Conservation (phyloP, 2,888 invertebrate genomes). For the Herminia tarsipennalis region DNA sequence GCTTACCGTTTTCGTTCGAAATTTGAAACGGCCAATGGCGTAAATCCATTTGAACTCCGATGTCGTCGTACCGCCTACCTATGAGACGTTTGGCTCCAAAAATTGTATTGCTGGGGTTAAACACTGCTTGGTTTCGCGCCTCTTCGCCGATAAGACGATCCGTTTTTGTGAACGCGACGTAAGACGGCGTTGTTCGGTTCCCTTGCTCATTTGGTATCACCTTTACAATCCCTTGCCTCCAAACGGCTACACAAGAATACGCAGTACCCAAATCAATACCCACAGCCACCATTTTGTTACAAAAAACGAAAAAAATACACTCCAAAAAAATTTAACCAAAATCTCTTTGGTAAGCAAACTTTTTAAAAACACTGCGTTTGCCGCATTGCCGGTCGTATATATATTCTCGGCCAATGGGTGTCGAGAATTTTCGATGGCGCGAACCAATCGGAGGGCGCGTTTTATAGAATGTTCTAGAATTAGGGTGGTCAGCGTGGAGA, state of each 20-base stretch:
- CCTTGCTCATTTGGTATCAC: conserved; percentile 70
- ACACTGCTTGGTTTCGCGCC: conserved; percentile 64
- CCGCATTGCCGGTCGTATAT: conserved; percentile 51
- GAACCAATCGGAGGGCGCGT: conserved; percentile 57
- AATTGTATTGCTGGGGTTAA: conserved; percentile 65
- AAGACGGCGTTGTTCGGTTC: conserved; percentile 66
- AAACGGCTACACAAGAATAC: conserved; percentile 69
- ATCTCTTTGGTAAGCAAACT: conserved; percentile 2
- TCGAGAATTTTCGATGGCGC: conserved; percentile 56
- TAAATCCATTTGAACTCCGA: conserved; percentile 65
- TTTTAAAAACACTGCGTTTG: conserved; percentile 39
- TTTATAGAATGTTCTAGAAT: conserved; percentile 56
- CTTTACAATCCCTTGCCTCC: conserved; percentile 61
- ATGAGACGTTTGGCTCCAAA: conserved; percentile 69
- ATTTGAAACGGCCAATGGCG: conserved; percentile 65
- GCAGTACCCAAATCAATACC: conserved; percentile 75
- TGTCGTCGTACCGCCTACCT: conserved; percentile 65
- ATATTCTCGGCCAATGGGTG: conserved; percentile 60
- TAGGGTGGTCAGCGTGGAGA: conserved; percentile 50
- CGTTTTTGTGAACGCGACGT: conserved; percentile 63
- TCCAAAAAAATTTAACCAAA: background rate
- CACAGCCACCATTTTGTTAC: conserved; percentile 63
- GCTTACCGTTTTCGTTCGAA: conserved; percentile 66
- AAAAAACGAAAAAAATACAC: background rate
- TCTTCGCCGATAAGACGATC: conserved; percentile 66